A percentile compares a stretch with the other conserved stretches of the same genome.
Evolutionary conservation across 2,113 vertebrate genomes (phyloP).

Genomic region (Periophthalmodon schlosseri): DNA sequence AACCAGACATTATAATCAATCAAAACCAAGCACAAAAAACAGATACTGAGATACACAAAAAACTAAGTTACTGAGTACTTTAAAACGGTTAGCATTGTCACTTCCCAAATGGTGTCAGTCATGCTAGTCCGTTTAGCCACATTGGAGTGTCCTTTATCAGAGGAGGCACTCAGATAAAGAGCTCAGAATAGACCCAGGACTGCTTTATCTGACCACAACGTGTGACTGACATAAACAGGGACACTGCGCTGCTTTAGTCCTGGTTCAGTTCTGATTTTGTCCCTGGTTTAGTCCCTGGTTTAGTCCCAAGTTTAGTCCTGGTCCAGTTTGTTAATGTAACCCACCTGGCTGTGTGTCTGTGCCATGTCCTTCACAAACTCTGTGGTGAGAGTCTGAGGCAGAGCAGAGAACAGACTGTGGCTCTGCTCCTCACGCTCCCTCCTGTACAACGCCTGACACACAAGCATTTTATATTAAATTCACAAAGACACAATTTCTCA

Average conservation of each 20-base stretch:
- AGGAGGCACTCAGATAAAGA: neutral
- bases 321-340: too few species aligned
- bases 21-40: too few species aligned
- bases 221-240: neutral
- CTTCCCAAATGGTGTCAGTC: too few species aligned
- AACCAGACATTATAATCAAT: too few species aligned
- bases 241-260: neutral
- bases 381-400: constrained; percentile 67
- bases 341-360: constrained; percentile 59
- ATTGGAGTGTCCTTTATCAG: neutral
- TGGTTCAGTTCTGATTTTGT: neutral
- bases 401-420: constrained; percentile 46
- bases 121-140: too few species aligned
- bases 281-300: too few species aligned
- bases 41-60: too few species aligned
- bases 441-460: constrained; percentile 44
- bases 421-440: constrained; percentile 57
- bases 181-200: neutral
- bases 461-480: neutral
- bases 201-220: neutral
- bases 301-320: too few species aligned
- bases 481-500: too few species aligned
- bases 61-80: too few species aligned
- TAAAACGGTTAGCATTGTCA: too few species aligned
- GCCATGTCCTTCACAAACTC: constrained; percentile 65